These are phyloP conservation scores for Agrochola lota DNA, from an alignment of 2,888 invertebrate genomes.

Conservation along the genomic window DNA sequence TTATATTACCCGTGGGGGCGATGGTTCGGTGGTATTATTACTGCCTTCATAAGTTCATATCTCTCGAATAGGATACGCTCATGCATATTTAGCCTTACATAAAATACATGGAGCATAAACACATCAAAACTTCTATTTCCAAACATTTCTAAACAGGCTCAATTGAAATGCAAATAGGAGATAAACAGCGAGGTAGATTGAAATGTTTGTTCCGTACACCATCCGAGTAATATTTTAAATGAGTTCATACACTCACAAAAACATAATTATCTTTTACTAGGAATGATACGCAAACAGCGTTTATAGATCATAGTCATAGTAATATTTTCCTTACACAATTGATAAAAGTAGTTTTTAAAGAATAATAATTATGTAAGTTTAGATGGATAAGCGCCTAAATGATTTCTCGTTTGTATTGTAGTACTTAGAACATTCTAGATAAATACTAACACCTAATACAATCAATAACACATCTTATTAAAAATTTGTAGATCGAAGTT, in stretches of 20 bases:
- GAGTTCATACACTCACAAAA: constrained; percentile 63
- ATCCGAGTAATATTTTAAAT: constrained; percentile 56
- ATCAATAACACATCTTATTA: constrained; percentile 33
- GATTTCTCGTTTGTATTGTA: constrained; percentile 28
- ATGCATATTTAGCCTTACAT: constrained; percentile 71
- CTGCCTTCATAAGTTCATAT: constrained; percentile 14
- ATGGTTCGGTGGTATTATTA: constrained; percentile 51
- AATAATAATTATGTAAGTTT: constrained; percentile 33
- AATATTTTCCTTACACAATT: constrained; percentile 58
- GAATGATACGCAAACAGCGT: constrained; percentile 70
- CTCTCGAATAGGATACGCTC: constrained; percentile 60
- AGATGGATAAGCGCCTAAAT: constrained; percentile 42
- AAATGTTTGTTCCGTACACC: constrained; percentile 75
- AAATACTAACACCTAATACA: constrained; percentile 50
- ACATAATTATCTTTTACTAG: constrained; percentile 67
- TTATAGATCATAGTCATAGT: constrained; percentile 62
- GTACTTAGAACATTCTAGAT: constrained; percentile 34
- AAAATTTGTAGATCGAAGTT: constrained; percentile 35
- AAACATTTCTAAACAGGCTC: constrained; percentile 66
- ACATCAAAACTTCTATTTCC: constrained; percentile 62
- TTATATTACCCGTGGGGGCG: constrained; percentile 34
- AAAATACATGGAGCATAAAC: constrained; percentile 66
- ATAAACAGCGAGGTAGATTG: constrained; percentile 83
- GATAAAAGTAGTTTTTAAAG: constrained; percentile 52
- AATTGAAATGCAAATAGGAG: constrained; percentile 76